Conservation (phyloP, 1,140 invertebrate genomes). For the Cotesia glomerata region DNA sequence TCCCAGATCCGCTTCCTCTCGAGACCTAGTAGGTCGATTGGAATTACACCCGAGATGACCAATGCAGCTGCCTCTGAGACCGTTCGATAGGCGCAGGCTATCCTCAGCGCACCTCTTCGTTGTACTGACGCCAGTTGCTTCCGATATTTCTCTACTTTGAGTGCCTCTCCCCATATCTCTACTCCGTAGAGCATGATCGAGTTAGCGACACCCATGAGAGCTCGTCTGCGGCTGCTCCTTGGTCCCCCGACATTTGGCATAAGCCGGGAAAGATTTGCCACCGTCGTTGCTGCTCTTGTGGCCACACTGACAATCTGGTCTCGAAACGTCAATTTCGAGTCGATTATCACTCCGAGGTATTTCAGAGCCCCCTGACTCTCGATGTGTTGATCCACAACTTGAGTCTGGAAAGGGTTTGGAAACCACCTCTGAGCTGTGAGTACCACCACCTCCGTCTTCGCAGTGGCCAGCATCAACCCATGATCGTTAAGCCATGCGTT, state of each 20-base stretch:
- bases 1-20: slow-evolving; percentile 19
- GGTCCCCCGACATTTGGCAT: slow-evolving; percentile 43
- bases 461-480: neutral
- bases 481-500: too few relatives aligned
- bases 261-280: slow-evolving; percentile 29
- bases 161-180: slow-evolving; percentile 31
- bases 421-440: slow-evolving; percentile 12
- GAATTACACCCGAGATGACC: slow-evolving; percentile 22
- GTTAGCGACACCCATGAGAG: slow-evolving; percentile 32
- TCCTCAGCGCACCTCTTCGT: slow-evolving; percentile 18
- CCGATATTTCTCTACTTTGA: slow-evolving; percentile 27
- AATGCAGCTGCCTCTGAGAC: slow-evolving; percentile 9
- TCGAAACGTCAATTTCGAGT: slow-evolving; percentile 26
- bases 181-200: slow-evolving; percentile 27
- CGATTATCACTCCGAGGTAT: slow-evolving; percentile 37
- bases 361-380: slow-evolving; percentile 18
- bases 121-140: slow-evolving; percentile 32
- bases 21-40: slow-evolving; percentile 19
- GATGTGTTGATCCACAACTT: neutral
- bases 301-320: slow-evolving; percentile 27
- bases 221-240: slow-evolving; percentile 25
- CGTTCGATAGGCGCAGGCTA: slow-evolving; percentile 6
- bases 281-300: slow-evolving; percentile 26
- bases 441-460: slow-evolving; percentile 24
- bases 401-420: neutral